These are phyloP conservation scores for Siderastrea radians DNA, from an alignment of 92 coral and sea anemone species.

Conservation along the genomic window DNA sequence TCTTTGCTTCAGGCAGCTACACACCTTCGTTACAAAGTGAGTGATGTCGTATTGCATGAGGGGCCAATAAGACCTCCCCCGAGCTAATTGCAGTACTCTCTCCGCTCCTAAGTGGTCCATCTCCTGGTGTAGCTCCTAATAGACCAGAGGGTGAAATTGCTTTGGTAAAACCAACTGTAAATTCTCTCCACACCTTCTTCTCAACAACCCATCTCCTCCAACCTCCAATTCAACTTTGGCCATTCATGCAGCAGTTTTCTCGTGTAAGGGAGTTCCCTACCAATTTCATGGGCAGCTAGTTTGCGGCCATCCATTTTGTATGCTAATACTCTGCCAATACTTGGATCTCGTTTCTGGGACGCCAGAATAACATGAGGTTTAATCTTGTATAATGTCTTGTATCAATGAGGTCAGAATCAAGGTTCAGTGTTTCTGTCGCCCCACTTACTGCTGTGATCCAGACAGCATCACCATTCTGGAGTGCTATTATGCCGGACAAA, in stretches of 20 bases:
- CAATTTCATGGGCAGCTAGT: too few species aligned
- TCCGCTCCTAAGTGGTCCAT: too few species aligned
- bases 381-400: background rate
- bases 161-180: too few species aligned
- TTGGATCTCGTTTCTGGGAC: conserved; percentile 41
- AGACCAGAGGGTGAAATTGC: too few species aligned
- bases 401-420: conserved; percentile 4
- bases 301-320: conserved; percentile 8
- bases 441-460: conserved; percentile 31
- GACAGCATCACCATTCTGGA: conserved; percentile 28
- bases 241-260: too few species aligned
- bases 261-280: too few species aligned
- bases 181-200: too few species aligned
- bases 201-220: too few species aligned
- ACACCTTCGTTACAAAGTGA: conserved; percentile 32
- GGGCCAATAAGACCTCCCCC: conserved; percentile 25
- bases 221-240: too few species aligned
- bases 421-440: background rate
- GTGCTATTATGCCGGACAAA: conserved; percentile 40
- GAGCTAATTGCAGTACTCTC: too few species aligned
- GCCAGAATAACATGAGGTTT: conserved; percentile 16
- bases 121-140: too few species aligned
- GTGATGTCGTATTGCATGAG: conserved; percentile 48
- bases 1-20: conserved; percentile 67
- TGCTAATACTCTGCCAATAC: conserved; percentile 11